These are phyloP conservation scores for Megaceryle torquata DNA, from an alignment of 2,113 vertebrate genomes.

Conservation along the genomic window DNA sequence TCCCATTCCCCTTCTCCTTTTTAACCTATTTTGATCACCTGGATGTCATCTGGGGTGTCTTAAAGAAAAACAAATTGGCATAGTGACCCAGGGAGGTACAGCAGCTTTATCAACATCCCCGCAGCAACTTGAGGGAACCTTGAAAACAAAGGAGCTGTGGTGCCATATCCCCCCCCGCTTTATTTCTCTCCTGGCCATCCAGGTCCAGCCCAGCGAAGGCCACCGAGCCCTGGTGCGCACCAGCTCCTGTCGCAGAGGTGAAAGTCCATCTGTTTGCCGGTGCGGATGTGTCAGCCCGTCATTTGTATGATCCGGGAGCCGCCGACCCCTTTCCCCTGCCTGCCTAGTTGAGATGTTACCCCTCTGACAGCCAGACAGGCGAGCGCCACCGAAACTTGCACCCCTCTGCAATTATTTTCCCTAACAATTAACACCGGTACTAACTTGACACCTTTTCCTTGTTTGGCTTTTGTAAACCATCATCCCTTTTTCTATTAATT, in stretches of 20 bases:
- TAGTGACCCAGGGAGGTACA: rapidly evolving
- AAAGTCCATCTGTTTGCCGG: neutral
- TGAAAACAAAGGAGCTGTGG: neutral
- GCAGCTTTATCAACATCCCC: rapidly evolving
- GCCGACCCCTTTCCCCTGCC: neutral
- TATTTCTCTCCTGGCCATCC: neutral
- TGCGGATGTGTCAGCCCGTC: neutral
- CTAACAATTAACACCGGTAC: slow-evolving; percentile 83
- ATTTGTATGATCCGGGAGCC: neutral
- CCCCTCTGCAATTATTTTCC: slow-evolving; percentile 75
- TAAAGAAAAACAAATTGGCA: neutral
- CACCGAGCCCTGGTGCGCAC: rapidly evolving
- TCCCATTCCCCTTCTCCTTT: neutral
- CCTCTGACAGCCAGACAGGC: slow-evolving; percentile 80
- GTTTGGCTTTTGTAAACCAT: slow-evolving; percentile 72
- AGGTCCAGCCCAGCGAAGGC: neutral
- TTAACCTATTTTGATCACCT: neutral
- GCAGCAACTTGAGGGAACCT: no score
- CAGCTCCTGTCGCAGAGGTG: neutral
- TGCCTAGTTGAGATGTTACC: slow-evolving; percentile 85
- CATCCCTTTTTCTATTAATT: slow-evolving; percentile 78
- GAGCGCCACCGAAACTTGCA: neutral
- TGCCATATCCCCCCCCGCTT: rapidly evolving
- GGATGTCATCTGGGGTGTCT: neutral
- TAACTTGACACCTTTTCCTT: slow-evolving; percentile 82